Evolutionary conservation across 2,797 vertebrate species (phyloP).

Genomic region (Aplochiton taeniatus): DNA sequence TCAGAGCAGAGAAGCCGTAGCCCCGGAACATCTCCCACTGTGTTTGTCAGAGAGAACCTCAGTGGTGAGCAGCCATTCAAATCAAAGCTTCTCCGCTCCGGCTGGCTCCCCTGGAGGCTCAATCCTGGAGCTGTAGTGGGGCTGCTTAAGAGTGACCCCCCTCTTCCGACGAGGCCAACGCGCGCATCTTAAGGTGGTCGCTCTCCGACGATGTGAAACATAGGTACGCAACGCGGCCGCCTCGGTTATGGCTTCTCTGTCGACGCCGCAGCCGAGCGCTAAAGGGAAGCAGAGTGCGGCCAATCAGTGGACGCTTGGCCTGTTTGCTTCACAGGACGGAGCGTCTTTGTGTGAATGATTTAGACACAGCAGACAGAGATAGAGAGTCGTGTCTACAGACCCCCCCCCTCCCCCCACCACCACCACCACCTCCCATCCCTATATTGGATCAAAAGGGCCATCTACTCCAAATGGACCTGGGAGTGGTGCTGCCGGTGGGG

Average conservation of each 20-base stretch:
- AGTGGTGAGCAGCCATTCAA: too few relatives aligned
- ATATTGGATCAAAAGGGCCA: slow-evolving; percentile 10
- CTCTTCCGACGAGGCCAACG: too few relatives aligned
- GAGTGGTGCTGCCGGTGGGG: slow-evolving; percentile 28
- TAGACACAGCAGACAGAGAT: slow-evolving; percentile 54
- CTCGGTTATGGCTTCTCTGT: too few relatives aligned
- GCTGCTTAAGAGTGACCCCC: too few relatives aligned
- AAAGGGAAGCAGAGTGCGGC: slow-evolving; percentile 58
- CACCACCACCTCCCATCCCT: slow-evolving; percentile 44
- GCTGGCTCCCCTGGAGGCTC: too few relatives aligned
- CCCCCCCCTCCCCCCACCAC: slow-evolving; percentile 46
- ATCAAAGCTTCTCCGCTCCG: too few relatives aligned
- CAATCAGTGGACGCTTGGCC: slow-evolving; percentile 56
- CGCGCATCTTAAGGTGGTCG: too few relatives aligned
- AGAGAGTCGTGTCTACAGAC: slow-evolving; percentile 44
- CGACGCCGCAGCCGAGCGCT: too few relatives aligned
- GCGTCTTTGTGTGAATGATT: slow-evolving; percentile 75
- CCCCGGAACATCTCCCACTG: slow-evolving; percentile 1
- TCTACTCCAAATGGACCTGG: slow-evolving; percentile 65
- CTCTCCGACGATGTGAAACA: too few relatives aligned
- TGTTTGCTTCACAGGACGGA: slow-evolving; percentile 73
- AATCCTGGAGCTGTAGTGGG: too few relatives aligned
- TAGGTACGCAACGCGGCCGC: too few relatives aligned
- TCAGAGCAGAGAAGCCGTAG: slow-evolving; percentile 17
- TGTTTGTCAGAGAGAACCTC: slow-evolving; percentile 6